Percentiles rank a stretch among this genome's conserved stretches.
phyloP scores from a whole-genome alignment of 2,888 invertebrate species.

The Anoplius nigerrimus region DNA sequence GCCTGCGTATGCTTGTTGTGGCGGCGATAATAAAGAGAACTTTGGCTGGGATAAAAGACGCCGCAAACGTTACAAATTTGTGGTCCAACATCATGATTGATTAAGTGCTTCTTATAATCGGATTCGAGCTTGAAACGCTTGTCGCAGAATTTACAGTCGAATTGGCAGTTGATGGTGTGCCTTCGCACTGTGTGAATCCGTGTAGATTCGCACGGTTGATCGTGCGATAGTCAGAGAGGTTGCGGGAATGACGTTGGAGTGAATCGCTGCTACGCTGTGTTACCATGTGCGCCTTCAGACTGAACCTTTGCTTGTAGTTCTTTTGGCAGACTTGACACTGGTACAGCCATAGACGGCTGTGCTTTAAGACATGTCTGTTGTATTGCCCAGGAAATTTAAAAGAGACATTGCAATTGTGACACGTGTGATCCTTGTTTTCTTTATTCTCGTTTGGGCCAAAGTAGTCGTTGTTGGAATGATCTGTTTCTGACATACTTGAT shows the following conservation, averaged over 20 bases:
- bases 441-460: not conserved
- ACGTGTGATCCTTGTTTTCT: no score
- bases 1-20: constrained; percentile 61
- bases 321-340: constrained; percentile 46
- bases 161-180: constrained; percentile 57
- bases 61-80: constrained; percentile 64
- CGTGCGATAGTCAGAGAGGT: constrained; percentile 41
- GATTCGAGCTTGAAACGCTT: constrained; percentile 61
- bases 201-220: constrained; percentile 23
- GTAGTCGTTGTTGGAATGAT: no score
- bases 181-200: constrained; percentile 57
- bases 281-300: constrained; percentile 42
- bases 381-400: constrained; percentile 6
- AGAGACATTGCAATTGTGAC: constrained; percentile 10
- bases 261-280: constrained; percentile 35
- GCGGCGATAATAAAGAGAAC: constrained; percentile 61
- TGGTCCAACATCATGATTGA: constrained; percentile 55
- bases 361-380: constrained; percentile 20
- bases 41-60: constrained; percentile 57
- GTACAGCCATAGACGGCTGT: constrained; percentile 22
- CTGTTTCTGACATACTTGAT: no score
- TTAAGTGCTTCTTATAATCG: constrained; percentile 59
- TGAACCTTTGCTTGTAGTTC: constrained; percentile 47
- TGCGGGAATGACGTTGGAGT: constrained; percentile 29
- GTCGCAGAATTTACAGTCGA: constrained; percentile 57